Base-by-base conservation (phyloP, 2,888 invertebrate genomes). In the Protonemura montana region DNA sequence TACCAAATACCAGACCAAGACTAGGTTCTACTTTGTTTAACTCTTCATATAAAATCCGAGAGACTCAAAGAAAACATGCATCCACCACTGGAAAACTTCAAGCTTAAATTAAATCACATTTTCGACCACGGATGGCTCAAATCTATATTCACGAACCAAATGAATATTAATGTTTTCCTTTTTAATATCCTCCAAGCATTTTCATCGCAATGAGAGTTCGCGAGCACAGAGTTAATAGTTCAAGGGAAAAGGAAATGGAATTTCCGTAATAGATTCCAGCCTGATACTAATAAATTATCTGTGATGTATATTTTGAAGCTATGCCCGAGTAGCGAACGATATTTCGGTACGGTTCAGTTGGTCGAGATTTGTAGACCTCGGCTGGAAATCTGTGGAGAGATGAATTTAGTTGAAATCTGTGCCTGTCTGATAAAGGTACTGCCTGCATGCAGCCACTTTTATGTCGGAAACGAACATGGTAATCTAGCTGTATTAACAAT, bases 141-240 rank as follows among this genome's bases (percentile, higher is more conserved):
- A 16, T 10, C 59, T 59, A 59, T 59, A 59, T 59, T 16, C 1
- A 59, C 21, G 21, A 10, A 59, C 59, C 59, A 59, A 59, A 59
- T 59, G 59, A 78, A 41, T 86, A 87, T 86, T 87, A 87, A 87
- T 87, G 87, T 77, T 87, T 87, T 87, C 87, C 87, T 87, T 87
- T n/a, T 87, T 87, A 87, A 87, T 87, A 87, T 87, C 87, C 87
- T 87, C 84, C 85, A 82, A 85, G 87, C 87, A 78, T 78, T 87
- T 86, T 85, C 82, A 82, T 87, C 76, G 85, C 82, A 82, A 29
- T 85, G 84, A 87, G 28, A 35, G 59, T 26, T 35, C 42, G 82
- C 82, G 82, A 81, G n/a, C 30, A n/a, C 25, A 0, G 82, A 76
- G 76, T 59, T 86, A 86, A 85, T 85, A 82, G 85, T 85, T 78